phyloP scores from a whole-genome alignment of 2,888 invertebrate genomes.

The Dascillus cervinus region DNA sequence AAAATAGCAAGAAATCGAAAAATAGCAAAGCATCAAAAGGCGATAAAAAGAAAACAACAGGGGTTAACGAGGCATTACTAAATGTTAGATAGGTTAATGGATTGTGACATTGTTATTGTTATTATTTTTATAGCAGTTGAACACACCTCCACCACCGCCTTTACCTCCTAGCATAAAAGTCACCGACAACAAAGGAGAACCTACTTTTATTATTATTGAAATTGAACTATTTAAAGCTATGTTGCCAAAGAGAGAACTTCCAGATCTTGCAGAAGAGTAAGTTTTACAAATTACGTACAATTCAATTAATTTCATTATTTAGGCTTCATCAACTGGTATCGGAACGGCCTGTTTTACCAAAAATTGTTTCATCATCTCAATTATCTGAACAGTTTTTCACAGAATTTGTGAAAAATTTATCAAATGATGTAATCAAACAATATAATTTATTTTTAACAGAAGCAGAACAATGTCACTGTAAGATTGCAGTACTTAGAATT shows the following conservation, averaged over 20 bases:
- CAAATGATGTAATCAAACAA: slow-evolving; percentile 29
- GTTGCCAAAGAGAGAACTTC: slow-evolving; percentile 23
- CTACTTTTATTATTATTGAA: slow-evolving; percentile 36
- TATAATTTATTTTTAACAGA: slow-evolving; percentile 25
- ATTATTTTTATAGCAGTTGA: slow-evolving; percentile 14
- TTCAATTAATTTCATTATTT: slow-evolving; percentile 1
- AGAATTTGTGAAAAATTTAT: slow-evolving; percentile 28
- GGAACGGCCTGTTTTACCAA: slow-evolving; percentile 17
- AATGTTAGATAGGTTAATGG: not conserved
- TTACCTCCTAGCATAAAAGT: slow-evolving; percentile 25
- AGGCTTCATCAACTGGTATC: slow-evolving; percentile 20
- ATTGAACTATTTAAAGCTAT: slow-evolving; percentile 34
- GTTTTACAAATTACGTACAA: not conserved
- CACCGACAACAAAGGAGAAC: slow-evolving; percentile 30
- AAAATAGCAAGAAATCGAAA: slow-evolving; percentile 9
- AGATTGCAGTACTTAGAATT: slow-evolving; percentile 1
- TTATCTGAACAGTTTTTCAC: slow-evolving; percentile 29
- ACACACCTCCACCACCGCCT: slow-evolving; percentile 22
- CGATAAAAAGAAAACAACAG: slow-evolving; percentile 3
- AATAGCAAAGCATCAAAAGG: slow-evolving; percentile 4
- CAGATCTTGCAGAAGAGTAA: slow-evolving; percentile 30
- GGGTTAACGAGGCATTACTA: not conserved
- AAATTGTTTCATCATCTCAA: slow-evolving; percentile 24
- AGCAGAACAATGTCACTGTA: slow-evolving; percentile 19
- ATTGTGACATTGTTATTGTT: no score